Conservation (phyloP, 2,113 vertebrate genomes). For the Holacanthus passer region DNA sequence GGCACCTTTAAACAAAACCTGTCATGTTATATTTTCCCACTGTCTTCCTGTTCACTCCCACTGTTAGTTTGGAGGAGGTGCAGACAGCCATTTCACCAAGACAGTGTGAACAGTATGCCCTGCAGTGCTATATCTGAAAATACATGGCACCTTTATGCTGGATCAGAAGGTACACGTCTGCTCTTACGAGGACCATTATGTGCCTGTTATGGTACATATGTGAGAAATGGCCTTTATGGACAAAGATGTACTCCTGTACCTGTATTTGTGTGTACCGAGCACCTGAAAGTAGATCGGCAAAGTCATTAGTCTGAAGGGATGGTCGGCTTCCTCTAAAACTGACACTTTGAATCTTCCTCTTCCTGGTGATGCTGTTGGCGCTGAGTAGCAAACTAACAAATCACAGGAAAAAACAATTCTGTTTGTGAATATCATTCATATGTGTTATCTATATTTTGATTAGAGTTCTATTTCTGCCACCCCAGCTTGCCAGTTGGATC, state of each 20-base stretch:
- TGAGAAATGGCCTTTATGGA: background rate
- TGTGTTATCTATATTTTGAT: constrained; percentile 28
- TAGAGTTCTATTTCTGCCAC: constrained; percentile 16
- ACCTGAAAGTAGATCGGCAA: background rate
- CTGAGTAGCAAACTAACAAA: constrained; percentile 9
- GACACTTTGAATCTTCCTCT: background rate
- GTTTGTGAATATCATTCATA: background rate
- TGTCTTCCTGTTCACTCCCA: too few species aligned
- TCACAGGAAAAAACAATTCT: constrained; percentile 2
- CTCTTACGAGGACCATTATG: background rate
- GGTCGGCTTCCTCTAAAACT: background rate
- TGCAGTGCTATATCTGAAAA: background rate
- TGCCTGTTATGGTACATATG: background rate
- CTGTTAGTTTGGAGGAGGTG: background rate
- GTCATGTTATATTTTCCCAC: background rate
- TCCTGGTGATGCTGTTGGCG: background rate
- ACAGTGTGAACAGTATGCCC: background rate
- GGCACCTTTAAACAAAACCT: background rate
- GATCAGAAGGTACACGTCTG: background rate
- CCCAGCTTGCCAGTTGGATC: constrained; percentile 16
- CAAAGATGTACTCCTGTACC: background rate
- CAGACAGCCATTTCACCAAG: background rate
- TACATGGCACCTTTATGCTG: background rate
- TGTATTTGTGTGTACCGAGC: background rate
- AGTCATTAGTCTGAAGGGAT: background rate